Evolutionary conservation across 2,113 vertebrate genomes (phyloP), one percentile per base, ranked within the genome.

Genomic region (Alosa alosa): DNA sequence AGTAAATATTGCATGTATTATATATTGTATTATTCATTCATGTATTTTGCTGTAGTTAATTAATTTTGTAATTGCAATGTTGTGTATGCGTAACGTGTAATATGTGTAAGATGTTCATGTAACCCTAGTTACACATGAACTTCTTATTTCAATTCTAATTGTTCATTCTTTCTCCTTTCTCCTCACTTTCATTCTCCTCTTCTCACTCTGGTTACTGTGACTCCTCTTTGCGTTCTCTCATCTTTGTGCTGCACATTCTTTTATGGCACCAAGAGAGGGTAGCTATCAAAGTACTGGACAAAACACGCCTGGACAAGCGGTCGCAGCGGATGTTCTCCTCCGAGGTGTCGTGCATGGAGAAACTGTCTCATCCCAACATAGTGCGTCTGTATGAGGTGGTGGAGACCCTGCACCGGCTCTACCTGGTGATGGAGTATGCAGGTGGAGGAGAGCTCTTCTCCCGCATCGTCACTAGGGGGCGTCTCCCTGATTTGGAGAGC

Each of bases 371-470:
- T 82, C 95, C 95, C 31, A 95, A 95, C 88, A 91, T 96, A 0
- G 93, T 95, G 85, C 92, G 90, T 1, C 91, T 96, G 86, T 96
- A 94, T 4, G 95, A 96, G 88, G 94, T 96, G 88, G 88, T 95
- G 89, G 95, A 95, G 89, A 95, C 95, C 0, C 87, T 92, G 57
- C 90, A 91, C 81, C 64, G 90, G 25, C 88, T 95, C 52, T 92
- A 95, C 87, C 91, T 95, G 86, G 93, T 95, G 82, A 94, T 95
- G 94, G 95, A 95, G 91, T 95, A 94, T 0, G 94, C 94, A 46
- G 85, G 91, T 0, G 91, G 94, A 86, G 94, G 94, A 84, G 94
- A 96, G 87, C 93, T 95, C 49, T 95, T 94, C 92, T 92, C 93
- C 36, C 92, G 86, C 2, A 92, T 95, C 89, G 88, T 82, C 94